A percentile compares a stretch with the other conserved stretches of the same genome.
phyloP scores from a whole-genome alignment of 2,797 vertebrate genomes.

The Falco cherrug region DNA sequence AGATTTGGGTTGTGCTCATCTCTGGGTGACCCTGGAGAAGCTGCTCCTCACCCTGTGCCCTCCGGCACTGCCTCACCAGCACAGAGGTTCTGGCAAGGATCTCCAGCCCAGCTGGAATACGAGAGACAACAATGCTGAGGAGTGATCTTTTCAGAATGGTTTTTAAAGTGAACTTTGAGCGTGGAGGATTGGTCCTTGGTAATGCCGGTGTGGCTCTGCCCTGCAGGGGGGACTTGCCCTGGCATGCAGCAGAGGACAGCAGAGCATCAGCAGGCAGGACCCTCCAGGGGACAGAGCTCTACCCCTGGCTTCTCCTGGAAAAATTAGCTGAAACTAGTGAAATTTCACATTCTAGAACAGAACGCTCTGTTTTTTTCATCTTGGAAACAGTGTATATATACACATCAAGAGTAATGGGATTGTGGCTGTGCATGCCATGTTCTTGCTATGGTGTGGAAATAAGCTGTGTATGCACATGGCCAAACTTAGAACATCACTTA shows the following conservation, averaged over 20 bases:
- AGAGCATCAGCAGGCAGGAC: neutral
- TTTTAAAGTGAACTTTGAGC: neutral
- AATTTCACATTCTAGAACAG: neutral
- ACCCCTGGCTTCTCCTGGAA: neutral
- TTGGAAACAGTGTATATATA: neutral
- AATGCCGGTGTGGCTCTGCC: neutral
- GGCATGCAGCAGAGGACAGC: neutral
- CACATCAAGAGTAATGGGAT: neutral
- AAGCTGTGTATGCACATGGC: fast-evolving
- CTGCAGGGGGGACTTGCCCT: neutral
- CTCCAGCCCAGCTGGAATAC: neutral
- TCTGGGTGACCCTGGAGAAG: neutral
- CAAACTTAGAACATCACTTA: neutral
- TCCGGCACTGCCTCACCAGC: neutral
- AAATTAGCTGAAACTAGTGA: neutral
- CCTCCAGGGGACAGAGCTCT: neutral
- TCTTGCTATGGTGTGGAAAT: fast-evolving
- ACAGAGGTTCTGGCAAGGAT: fast-evolving
- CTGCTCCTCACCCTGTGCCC: neutral
- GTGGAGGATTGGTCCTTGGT: neutral
- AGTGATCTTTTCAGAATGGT: neutral
- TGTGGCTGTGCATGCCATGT: neutral
- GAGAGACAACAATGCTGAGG: fast-evolving
- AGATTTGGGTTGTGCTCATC: neutral
- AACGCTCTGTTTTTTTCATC: neutral